Evolutionary conservation across 2,797 vertebrate species (phyloP).

Genomic region (Myotis vivesi): DNA sequence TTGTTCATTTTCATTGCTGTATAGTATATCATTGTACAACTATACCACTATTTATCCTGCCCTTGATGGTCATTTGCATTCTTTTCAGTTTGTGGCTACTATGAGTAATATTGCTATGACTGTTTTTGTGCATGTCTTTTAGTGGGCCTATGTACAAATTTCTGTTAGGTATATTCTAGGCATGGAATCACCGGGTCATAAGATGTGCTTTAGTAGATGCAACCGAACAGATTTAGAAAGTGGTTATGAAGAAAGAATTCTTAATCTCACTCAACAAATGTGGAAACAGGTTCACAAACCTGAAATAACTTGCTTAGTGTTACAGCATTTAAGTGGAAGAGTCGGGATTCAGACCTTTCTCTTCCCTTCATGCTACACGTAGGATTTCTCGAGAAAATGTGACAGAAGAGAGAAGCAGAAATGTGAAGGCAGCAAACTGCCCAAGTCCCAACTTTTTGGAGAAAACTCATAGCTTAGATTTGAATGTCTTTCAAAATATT

Average conservation of each 20-base stretch:
- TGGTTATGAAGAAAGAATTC: background rate
- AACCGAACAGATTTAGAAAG: background rate
- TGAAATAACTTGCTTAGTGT: background rate
- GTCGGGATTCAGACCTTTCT: background rate
- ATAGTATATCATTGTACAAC: background rate
- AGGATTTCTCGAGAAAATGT: background rate
- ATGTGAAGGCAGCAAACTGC: background rate
- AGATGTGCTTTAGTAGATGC: background rate
- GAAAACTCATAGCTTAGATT: background rate
- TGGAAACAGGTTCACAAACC: background rate
- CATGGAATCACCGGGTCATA: background rate
- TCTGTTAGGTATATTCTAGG: background rate
- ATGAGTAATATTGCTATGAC: background rate
- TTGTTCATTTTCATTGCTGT: background rate
- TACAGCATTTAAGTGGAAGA: background rate
- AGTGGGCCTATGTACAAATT: background rate
- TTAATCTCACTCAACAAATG: constrained; percentile 5
- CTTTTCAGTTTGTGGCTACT: background rate
- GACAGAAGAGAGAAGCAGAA: background rate
- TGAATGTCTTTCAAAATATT: background rate
- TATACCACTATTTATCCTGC: background rate
- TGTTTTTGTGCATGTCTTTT: background rate
- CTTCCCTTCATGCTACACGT: background rate
- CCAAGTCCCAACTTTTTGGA: background rate
- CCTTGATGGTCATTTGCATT: background rate